Base-by-base conservation (phyloP, 2,888 invertebrate genomes). In the Nomada ferruginata region DNA sequence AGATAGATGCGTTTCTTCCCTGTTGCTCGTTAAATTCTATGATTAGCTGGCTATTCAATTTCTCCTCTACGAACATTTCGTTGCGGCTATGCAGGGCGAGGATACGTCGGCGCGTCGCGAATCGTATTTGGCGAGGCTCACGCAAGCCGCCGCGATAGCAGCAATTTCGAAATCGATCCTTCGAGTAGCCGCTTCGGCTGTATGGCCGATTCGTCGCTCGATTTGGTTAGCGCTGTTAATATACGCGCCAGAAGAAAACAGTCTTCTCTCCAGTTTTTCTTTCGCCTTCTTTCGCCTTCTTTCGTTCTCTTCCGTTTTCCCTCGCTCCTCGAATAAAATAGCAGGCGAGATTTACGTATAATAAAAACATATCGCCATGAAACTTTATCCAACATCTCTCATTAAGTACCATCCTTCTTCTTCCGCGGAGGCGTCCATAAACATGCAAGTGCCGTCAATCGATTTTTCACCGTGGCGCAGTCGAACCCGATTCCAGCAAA, bases 11-110 rank as follows among this genome's bases (percentile, higher is more conserved):
- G 29, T 36, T 50, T 82, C 74, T 68, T 71, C 71, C 68, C 11
- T 47, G 61, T 69, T 63, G 36, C 84, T 88, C 79, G 79, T 87
- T 79, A 81, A 81, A 77, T 79, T 77, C 64, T 53, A 26, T 60
- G 60, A 75, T 82, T 73, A 68, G 53, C 70, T 57, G 29, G 65
- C 63, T 69, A 44, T 69, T 82, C 59, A 42, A 81, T 63, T 29
- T 36, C 23, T 26, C 15, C 26, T 44, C 36, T 60, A 66, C 9
- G 55, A 71, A 57, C 61, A 26, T 29, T 10, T 42, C 20, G 50
- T 47, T 36, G 18, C 65, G 20, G 65, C 29, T 11, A n/a, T 52
- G 29, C 23, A 4, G 13, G 4, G 36, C 36, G 18, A 59, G 18
- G 44, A 53, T 53, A 52, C 11, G 29, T n/a, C 23, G 29, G n/a